phyloP scores from a whole-genome alignment of 2,797 vertebrate species.

The Carduelis carduelis region DNA sequence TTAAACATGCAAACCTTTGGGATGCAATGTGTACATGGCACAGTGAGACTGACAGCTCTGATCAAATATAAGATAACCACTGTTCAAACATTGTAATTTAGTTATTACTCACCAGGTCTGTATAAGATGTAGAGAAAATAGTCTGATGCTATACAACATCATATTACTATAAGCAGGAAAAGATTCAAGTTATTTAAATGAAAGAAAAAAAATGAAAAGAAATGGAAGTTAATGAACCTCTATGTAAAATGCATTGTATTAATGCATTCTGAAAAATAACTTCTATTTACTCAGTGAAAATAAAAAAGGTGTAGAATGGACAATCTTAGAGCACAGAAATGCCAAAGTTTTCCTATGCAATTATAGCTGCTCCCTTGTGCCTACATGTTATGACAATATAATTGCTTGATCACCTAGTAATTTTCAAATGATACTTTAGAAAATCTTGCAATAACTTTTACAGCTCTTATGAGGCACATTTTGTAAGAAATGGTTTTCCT shows the following conservation, averaged over 20 bases:
- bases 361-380: background rate
- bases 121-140: background rate
- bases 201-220: background rate
- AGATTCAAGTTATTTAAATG: background rate
- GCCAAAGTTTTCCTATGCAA: background rate
- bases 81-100: background rate
- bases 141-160: background rate
- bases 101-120: background rate
- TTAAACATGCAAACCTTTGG: background rate
- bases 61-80: background rate
- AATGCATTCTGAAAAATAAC: background rate
- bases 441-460: constrained; percentile 21
- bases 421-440: background rate
- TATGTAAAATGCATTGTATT: background rate
- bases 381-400: background rate
- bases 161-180: background rate
- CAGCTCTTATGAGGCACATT: background rate
- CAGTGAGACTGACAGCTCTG: background rate
- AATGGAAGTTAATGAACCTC: background rate
- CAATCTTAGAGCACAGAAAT: background rate
- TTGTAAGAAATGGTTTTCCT: background rate
- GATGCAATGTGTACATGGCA: background rate
- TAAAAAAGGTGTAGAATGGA: background rate
- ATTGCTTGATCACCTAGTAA: constrained; percentile 1
- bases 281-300: background rate